phyloP scores from a whole-genome alignment of 2,888 invertebrate genomes.

The Euplagia quadripunctaria region DNA sequence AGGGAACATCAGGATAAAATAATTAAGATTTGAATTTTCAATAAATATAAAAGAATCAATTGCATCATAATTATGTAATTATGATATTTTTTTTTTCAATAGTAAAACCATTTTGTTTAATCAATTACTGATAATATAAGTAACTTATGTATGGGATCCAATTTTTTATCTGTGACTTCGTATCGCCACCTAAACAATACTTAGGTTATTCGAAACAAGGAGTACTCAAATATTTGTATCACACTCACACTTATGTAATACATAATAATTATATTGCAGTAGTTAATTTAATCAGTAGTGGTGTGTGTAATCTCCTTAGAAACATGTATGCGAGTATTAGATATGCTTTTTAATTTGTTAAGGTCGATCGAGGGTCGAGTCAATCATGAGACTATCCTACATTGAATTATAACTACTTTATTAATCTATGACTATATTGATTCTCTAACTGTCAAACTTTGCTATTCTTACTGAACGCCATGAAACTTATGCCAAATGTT shows the following conservation, averaged over 20 bases:
- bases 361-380: neutral
- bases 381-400: neutral
- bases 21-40: too few relatives aligned
- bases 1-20: too few relatives aligned
- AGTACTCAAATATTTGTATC: neutral
- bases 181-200: neutral
- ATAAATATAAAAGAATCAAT: too few relatives aligned
- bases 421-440: neutral
- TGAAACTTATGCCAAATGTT: neutral
- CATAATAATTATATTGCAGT: neutral
- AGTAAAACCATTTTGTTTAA: too few relatives aligned
- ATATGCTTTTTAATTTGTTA: neutral
- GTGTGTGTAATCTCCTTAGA: neutral
- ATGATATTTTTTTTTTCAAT: too few relatives aligned
- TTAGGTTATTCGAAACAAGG: neutral
- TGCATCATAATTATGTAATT: too few relatives aligned
- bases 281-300: neutral
- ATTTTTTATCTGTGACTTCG: neutral
- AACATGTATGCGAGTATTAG: neutral
- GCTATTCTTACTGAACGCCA: neutral
- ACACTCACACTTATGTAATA: neutral
- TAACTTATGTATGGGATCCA: neutral
- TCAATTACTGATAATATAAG: too few relatives aligned
- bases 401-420: neutral
- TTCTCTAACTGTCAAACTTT: neutral